phyloP scores from a whole-genome alignment of 2,797 vertebrate species.

The Sebastes ruberrimus region DNA sequence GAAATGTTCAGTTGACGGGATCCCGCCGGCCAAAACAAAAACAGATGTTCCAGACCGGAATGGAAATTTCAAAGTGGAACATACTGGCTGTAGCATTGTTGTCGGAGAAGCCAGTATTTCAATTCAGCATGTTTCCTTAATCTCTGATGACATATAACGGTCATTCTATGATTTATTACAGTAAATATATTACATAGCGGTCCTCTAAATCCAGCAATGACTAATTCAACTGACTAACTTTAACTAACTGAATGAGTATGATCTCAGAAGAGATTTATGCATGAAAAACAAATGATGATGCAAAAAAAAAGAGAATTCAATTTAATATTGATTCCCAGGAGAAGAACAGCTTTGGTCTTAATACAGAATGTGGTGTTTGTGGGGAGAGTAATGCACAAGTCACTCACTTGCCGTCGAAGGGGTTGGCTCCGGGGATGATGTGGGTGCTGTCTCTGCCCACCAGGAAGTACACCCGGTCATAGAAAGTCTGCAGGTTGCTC shows the following conservation, averaged over 20 bases:
- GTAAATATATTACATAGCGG: too few species aligned
- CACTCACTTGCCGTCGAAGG: constrained; percentile 94
- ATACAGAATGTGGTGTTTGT: not conserved
- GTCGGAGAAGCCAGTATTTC: too few species aligned
- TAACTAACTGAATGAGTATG: not conserved
- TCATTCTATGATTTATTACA: too few species aligned
- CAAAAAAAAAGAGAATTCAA: not conserved
- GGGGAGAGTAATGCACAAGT: constrained; percentile 4
- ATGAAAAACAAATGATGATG: constrained; percentile 2
- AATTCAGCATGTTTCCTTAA: too few species aligned
- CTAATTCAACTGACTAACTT: not conserved
- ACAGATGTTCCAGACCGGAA: too few species aligned
- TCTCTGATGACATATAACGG: too few species aligned
- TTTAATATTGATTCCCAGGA: not conserved
- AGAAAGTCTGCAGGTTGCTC: constrained; percentile 93
- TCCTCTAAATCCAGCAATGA: not conserved
- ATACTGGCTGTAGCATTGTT: too few species aligned
- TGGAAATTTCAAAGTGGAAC: too few species aligned
- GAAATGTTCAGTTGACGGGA: too few species aligned
- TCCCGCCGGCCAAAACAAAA: too few species aligned
- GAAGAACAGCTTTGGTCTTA: not conserved
- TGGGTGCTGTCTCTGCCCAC: constrained; percentile 96
- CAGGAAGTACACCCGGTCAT: constrained; percentile 93
- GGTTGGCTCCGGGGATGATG: constrained; percentile 89
- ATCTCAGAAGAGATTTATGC: not conserved